phyloP scores from a whole-genome alignment of 2,113 vertebrate genomes.

The Cheilinus undulatus region DNA sequence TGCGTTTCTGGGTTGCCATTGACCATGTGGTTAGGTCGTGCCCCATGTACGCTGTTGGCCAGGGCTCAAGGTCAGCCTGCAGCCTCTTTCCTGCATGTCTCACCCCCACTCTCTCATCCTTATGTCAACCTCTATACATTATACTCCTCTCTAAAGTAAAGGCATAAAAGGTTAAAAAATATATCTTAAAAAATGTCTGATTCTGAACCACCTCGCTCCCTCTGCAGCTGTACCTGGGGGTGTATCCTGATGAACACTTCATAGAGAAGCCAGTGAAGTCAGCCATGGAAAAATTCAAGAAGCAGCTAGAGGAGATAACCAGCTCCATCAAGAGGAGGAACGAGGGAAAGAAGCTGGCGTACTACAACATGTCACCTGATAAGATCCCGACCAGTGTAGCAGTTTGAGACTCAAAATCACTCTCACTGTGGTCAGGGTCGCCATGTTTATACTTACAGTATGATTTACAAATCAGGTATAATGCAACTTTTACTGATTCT shows the following conservation, averaged over 20 bases:
- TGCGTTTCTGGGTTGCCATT: too few relatives aligned
- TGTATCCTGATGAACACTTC: slow-evolving; percentile 96
- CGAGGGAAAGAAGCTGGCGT: slow-evolving; percentile 92
- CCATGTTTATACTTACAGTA: too few relatives aligned
- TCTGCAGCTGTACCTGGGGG: slow-evolving; percentile 89
- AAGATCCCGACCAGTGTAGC: slow-evolving; percentile 96
- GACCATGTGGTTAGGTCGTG: too few relatives aligned
- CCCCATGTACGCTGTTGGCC: too few relatives aligned
- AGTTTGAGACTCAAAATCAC: slow-evolving; percentile 80
- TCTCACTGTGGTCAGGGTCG: background rate
- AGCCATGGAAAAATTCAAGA: slow-evolving; percentile 89
- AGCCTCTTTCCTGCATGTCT: too few relatives aligned
- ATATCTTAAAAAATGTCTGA: too few relatives aligned
- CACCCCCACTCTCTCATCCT: too few relatives aligned
- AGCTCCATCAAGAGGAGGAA: slow-evolving; percentile 88
- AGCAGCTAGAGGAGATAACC: slow-evolving; percentile 85
- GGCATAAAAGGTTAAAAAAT: too few relatives aligned
- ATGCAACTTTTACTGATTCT: slow-evolving; percentile 2
- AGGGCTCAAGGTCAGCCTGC: too few relatives aligned
- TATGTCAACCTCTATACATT: too few relatives aligned
- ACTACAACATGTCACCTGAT: slow-evolving; percentile 94
- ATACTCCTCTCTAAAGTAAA: too few relatives aligned
- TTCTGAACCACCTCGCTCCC: slow-evolving; percentile 1
- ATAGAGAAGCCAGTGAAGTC: slow-evolving; percentile 90
- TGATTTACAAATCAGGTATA: too few relatives aligned